Evolutionary conservation across 2,888 invertebrate species (phyloP).

Genomic region (Himalopsyche tibetana): DNA sequence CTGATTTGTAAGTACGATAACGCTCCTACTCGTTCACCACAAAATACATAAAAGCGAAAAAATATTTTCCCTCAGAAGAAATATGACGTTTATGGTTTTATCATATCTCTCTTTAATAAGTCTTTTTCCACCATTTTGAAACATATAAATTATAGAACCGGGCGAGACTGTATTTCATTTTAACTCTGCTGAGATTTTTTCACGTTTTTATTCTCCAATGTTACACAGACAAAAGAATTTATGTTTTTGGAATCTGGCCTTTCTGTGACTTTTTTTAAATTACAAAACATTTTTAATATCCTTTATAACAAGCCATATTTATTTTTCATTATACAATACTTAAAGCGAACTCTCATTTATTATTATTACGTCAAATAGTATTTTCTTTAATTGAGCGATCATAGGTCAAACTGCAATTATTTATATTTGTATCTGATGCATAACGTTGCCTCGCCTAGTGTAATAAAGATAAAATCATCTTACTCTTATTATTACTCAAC

Average conservation of each 20-base stretch:
- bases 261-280: neutral
- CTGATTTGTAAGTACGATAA: constrained; percentile 45
- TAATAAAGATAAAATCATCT: neutral
- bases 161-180: constrained; percentile 32
- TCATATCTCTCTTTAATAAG: constrained; percentile 43
- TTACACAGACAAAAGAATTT: constrained; percentile 25
- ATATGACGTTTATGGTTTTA: constrained; percentile 43
- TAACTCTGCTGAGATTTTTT: constrained; percentile 11
- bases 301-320: neutral
- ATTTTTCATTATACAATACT: neutral
- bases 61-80: constrained; percentile 22
- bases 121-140: constrained; percentile 42
- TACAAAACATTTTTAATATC: constrained; percentile 16
- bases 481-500: neutral
- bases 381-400: no score
- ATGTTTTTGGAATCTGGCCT: constrained; percentile 24
- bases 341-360: no score
- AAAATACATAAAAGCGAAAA: constrained; percentile 43
- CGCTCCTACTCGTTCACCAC: constrained; percentile 19
- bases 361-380: no score
- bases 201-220: constrained; percentile 2
- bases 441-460: neutral
- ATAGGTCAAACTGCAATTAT: neutral
- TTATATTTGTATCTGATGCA: neutral
- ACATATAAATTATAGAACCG: constrained; percentile 32